These are phyloP conservation scores for Falco punctatus DNA, from an alignment of 2,113 vertebrate genomes.

Conservation along the genomic window DNA sequence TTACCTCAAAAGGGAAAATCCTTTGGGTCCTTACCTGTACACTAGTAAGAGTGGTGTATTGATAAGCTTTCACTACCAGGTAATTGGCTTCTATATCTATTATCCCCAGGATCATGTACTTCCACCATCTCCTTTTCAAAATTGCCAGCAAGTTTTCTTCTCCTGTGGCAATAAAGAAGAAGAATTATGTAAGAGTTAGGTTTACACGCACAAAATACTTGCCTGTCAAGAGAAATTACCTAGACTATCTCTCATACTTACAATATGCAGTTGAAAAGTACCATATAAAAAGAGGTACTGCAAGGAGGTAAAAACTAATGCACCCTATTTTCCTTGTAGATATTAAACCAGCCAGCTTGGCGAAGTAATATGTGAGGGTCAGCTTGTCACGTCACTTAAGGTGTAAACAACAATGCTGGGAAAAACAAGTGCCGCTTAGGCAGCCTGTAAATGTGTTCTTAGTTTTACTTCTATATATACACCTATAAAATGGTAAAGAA, in stretches of 20 bases:
- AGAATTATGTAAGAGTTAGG: slow-evolving; percentile 13
- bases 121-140: slow-evolving; percentile 96
- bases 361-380: not conserved
- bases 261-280: not conserved
- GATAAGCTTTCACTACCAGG: slow-evolving; percentile 94
- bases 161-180: slow-evolving; percentile 75
- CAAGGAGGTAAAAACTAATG: not conserved
- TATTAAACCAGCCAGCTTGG: not conserved
- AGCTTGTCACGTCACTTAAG: not conserved
- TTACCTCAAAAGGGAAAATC: not conserved
- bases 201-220: not conserved
- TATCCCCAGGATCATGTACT: slow-evolving; percentile 95
- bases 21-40: slow-evolving; percentile 84
- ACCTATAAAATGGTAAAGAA: not conserved
- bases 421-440: not conserved
- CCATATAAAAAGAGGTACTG: not conserved
- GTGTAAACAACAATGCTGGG: not conserved
- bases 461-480: not conserved
- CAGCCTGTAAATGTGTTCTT: not conserved
- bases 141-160: slow-evolving; percentile 95
- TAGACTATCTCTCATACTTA: not conserved
- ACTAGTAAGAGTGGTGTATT: slow-evolving; percentile 93
- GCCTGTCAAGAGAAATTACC: not conserved
- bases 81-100: slow-evolving; percentile 97
- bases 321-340: not conserved